Evolutionary conservation across 2,113 vertebrate genomes (phyloP).

Genomic region (human): DNA sequence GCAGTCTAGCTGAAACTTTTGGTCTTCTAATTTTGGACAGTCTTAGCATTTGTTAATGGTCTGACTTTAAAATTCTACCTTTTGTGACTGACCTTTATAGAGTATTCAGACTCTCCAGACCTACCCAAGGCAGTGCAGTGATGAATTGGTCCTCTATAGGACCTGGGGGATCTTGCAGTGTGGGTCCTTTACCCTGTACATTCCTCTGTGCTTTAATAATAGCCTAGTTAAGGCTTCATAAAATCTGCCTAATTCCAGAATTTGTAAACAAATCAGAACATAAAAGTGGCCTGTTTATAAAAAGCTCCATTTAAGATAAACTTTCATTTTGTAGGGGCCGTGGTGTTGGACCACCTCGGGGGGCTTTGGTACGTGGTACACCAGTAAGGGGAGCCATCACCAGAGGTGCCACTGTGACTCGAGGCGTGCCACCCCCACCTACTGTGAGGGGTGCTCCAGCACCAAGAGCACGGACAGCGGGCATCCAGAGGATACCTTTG

Average conservation of each 20-base stretch:
- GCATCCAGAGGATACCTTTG: slow-evolving; percentile 93
- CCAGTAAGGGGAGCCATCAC: slow-evolving; percentile 88
- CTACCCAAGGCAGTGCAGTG: background rate
- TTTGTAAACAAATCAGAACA: slow-evolving; percentile 15
- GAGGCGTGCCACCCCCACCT: slow-evolving; percentile 89
- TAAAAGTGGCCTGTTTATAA: background rate
- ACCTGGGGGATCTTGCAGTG: background rate
- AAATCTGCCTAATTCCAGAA: slow-evolving; percentile 15
- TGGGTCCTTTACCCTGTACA: background rate
- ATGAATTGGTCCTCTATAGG: background rate
- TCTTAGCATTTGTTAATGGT: background rate
- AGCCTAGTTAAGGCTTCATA: background rate
- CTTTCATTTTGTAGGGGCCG: slow-evolving; percentile 86
- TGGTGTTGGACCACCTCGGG: slow-evolving; percentile 92
- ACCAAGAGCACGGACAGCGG: slow-evolving; percentile 89
- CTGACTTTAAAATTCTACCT: slow-evolving; percentile 37
- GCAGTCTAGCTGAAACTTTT: background rate
- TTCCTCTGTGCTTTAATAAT: background rate
- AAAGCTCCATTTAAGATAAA: background rate
- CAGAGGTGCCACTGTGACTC: slow-evolving; percentile 88
- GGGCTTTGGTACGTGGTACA: slow-evolving; percentile 90
- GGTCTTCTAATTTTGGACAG: slow-evolving; percentile 1
- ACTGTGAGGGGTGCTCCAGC: slow-evolving; percentile 87
- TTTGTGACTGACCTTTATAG: slow-evolving; percentile 3
- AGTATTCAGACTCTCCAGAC: background rate